phyloP scores from a whole-genome alignment of 2,797 vertebrate species.

The Rhinella marina region DNA sequence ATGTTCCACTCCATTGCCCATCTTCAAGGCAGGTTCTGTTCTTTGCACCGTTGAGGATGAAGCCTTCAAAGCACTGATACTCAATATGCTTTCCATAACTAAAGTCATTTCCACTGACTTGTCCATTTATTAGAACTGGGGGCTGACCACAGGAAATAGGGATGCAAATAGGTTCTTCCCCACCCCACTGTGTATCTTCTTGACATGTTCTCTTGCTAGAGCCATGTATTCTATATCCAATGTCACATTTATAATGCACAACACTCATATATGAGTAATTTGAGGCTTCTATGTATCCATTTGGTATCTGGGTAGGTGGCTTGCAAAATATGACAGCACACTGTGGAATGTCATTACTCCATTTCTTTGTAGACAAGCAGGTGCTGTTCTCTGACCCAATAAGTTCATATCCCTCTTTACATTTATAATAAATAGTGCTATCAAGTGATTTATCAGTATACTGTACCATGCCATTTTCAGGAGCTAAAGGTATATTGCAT shows the following conservation, averaged over 20 bases:
- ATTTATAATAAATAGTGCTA: conserved; percentile 81
- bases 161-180: conserved; percentile 81
- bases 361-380: conserved; percentile 83
- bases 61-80: conserved; percentile 84
- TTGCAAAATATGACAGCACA: conserved; percentile 81
- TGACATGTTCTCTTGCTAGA: conserved; percentile 78
- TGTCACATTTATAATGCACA: conserved; percentile 81
- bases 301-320: conserved; percentile 75
- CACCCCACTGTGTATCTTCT: conserved; percentile 83
- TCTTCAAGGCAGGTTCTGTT: conserved; percentile 84
- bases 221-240: conserved; percentile 86
- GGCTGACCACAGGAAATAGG: conserved; percentile 85
- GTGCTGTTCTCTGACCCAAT: conserved; percentile 81
- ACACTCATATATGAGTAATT: conserved; percentile 77
- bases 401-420: conserved; percentile 84
- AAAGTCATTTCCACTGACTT: conserved; percentile 78
- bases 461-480: conserved; percentile 83
- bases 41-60: conserved; percentile 79
- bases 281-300: conserved; percentile 78
- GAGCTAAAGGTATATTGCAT: conserved; percentile 80
- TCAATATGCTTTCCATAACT: conserved; percentile 78
- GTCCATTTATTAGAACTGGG: conserved; percentile 73
- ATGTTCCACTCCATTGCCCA: conserved; percentile 86
- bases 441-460: conserved; percentile 82
- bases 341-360: conserved; percentile 80